Evolutionary conservation across 2,797 vertebrate genomes (phyloP).

Genomic region (Lepilemur ruficaudatus): DNA sequence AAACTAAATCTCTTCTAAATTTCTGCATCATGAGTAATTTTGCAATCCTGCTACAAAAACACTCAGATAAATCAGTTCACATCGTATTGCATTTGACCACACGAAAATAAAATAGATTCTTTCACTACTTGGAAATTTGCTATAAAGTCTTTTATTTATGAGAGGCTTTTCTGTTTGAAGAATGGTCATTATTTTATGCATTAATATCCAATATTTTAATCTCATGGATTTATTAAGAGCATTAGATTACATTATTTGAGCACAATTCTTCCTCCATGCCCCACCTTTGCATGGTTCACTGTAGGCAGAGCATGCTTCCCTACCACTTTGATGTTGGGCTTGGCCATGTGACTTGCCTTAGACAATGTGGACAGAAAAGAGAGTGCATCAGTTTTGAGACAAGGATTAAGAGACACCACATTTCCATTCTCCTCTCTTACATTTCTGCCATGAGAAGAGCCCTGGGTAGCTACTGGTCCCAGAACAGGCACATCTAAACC

Average conservation of each 20-base stretch:
- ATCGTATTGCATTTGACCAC: background rate
- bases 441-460: background rate
- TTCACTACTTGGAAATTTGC: background rate
- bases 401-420: background rate
- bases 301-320: background rate
- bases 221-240: background rate
- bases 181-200: background rate
- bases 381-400: background rate
- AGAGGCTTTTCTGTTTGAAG: background rate
- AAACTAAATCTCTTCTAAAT: slow-evolving; percentile 6
- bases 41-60: slow-evolving; percentile 4
- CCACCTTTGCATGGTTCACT: background rate
- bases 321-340: background rate
- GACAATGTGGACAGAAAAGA: background rate
- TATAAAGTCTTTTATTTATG: slow-evolving; percentile 10
- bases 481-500: background rate
- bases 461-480: background rate
- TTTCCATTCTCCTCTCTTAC: background rate
- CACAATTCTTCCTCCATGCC: background rate
- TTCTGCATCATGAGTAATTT: slow-evolving; percentile 8
- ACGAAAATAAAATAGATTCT: background rate
- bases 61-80: background rate
- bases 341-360: background rate
- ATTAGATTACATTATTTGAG: background rate
- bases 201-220: background rate